Evolutionary conservation across 2,888 invertebrate species (phyloP), one percentile per base, ranked within the genome.

Genomic region (Tridacna gigas): DNA sequence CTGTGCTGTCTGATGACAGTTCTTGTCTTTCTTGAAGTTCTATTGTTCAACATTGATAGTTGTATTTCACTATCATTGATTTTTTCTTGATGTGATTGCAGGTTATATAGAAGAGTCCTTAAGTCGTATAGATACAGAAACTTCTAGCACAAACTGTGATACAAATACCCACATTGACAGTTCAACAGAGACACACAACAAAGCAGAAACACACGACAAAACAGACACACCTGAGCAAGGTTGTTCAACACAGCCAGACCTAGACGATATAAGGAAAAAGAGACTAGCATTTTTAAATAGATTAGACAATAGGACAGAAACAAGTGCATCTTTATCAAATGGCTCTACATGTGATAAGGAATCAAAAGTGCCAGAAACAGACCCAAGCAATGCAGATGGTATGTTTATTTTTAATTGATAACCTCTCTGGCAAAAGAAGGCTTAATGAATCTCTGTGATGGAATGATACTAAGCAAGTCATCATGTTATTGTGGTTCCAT

Each of bases 181-280:
- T 48, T n/a, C 67, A 63, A 73, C 28, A 48, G 48, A 26, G 51
- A 63, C 18, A 12, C 61, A 60, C 20, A 74, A 66, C 22, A 45
- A n/a, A 28, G 22, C 67, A 56, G 63, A 48, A 13, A 47, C 28
- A 22, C 61, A 63, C 15, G 22, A 63, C 37, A 26, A n/a, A 20
- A 25, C 77, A 9, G 65, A 74, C 63, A 61, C 77, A 63, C 77
- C 20, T 48, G 73, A 66, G 11, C 37, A 71, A 51, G 45, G 79
- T 65, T 74, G 73, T 45, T 65, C 60, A 7, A 76, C 37, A 37
- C 66, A 82, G 37, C 78, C 87, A n/a, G 83, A 75, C 67, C 75
- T 67, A 56, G 91, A 92, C 66, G 92, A 93, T 79, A 75, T 93
- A 18, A 84, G 93, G 69, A 81, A 87, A 83, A 92, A 90, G 80